phyloP scores from a whole-genome alignment of 2,888 invertebrate species.

The Spilarctia lutea region DNA sequence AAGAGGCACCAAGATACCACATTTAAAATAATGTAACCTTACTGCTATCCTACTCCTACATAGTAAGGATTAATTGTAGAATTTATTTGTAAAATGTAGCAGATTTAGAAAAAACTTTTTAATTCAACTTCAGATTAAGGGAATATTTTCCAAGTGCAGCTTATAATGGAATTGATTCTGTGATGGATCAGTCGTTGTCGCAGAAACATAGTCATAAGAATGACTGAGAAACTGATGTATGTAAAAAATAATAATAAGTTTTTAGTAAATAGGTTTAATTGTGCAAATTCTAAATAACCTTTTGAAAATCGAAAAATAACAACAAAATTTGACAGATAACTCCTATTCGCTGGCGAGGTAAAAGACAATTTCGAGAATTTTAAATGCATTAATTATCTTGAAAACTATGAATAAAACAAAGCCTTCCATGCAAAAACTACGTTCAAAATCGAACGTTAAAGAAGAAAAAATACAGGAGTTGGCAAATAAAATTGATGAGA shows the following conservation, averaged over 20 bases:
- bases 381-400: constrained; percentile 12
- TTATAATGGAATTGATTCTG: neutral
- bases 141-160: neutral
- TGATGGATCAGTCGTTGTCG: neutral
- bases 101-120: neutral
- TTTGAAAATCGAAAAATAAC: constrained; percentile 40
- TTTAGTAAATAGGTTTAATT: neutral
- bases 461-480: constrained; percentile 68
- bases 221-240: neutral
- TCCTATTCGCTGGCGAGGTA: constrained; percentile 3
- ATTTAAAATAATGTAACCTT: too few species aligned
- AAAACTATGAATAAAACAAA: constrained; percentile 61
- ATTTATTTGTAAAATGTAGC: too few species aligned
- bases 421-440: constrained; percentile 51
- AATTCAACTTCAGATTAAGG: neutral
- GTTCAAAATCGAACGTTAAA: constrained; percentile 59
- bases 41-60: too few species aligned
- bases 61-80: too few species aligned
- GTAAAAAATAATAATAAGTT: neutral
- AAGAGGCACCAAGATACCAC: too few species aligned
- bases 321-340: constrained; percentile 17
- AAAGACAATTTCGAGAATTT: constrained; percentile 35
- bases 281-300: neutral
- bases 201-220: neutral
- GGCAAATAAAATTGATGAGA: constrained; percentile 79